Percentiles rank a stretch among this genome's conserved stretches.
phyloP scores from a whole-genome alignment of 2,113 vertebrate genomes.

The Leptobrachium leishanense region DNA sequence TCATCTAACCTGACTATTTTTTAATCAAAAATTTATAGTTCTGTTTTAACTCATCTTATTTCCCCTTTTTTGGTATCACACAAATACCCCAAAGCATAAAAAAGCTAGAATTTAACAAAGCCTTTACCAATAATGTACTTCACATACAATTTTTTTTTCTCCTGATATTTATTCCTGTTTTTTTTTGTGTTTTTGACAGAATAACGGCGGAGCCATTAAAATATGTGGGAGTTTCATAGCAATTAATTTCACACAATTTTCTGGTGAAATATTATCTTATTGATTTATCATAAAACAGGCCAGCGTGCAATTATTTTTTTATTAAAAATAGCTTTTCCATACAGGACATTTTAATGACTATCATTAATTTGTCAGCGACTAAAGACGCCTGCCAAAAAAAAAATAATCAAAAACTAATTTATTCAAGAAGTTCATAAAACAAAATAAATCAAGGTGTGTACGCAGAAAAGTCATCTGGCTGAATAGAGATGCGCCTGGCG shows the following conservation, averaged over 20 bases:
- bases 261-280: conserved; percentile 23
- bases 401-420: conserved; percentile 17
- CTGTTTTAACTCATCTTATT: too few relatives aligned
- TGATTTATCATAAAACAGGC: conserved; percentile 36
- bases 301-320: conserved; percentile 25
- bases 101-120: too few relatives aligned
- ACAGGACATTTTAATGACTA: conserved; percentile 34
- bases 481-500: not conserved
- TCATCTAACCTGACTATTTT: too few relatives aligned
- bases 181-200: not conserved
- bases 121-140: not conserved
- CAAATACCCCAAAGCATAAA: too few relatives aligned
- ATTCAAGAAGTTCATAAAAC: conserved; percentile 1
- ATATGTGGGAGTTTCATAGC: not conserved
- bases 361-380: conserved; percentile 31
- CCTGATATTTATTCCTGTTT: not conserved
- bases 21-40: too few relatives aligned
- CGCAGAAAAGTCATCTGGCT: not conserved
- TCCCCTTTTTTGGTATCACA: too few relatives aligned
- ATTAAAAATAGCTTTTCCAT: conserved; percentile 36
- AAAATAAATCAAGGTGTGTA: conserved; percentile 6
- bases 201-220: not conserved
- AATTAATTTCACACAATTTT: conserved; percentile 18
- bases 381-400: conserved; percentile 24
- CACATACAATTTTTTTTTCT: not conserved